These are phyloP conservation scores for Choloepus hoffmanni DNA, from an alignment of 2,113 vertebrate genomes.

Conservation along the genomic window DNA sequence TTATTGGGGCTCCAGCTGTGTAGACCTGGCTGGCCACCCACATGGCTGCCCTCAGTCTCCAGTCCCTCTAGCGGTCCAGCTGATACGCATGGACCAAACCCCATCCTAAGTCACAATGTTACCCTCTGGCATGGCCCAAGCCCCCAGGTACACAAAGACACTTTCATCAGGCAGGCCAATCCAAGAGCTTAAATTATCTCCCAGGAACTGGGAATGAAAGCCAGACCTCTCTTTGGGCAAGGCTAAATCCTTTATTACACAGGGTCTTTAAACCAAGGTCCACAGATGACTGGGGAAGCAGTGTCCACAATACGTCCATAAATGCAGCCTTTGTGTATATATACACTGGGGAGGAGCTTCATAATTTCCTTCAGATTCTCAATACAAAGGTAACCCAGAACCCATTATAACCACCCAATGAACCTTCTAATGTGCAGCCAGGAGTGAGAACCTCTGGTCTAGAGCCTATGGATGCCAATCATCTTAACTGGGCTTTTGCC, in stretches of 20 bases:
- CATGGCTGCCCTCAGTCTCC: no score
- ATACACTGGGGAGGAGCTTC: neutral
- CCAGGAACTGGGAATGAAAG: no score
- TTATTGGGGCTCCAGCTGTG: no score
- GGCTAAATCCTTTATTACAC: no score
- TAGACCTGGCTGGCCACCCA: no score
- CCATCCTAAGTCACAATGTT: no score
- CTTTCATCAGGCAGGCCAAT: no score
- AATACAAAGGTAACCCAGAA: neutral
- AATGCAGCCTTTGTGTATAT: neutral
- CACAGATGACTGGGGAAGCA: neutral
- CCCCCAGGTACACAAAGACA: neutral
- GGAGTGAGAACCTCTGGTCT: neutral
- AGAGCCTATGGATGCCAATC: neutral
- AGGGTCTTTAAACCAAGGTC: neutral
- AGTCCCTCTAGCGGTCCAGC: no score
- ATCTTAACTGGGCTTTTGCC: neutral
- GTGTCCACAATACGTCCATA: neutral
- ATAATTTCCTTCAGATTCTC: neutral
- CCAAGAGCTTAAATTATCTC: no score
- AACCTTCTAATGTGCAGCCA: neutral
- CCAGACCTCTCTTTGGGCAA: no score
- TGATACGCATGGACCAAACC: no score
- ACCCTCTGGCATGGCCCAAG: neutral
- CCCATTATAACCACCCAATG: neutral